phyloP scores from a whole-genome alignment of 2,113 vertebrate genomes.

The Balaeniceps rex region DNA sequence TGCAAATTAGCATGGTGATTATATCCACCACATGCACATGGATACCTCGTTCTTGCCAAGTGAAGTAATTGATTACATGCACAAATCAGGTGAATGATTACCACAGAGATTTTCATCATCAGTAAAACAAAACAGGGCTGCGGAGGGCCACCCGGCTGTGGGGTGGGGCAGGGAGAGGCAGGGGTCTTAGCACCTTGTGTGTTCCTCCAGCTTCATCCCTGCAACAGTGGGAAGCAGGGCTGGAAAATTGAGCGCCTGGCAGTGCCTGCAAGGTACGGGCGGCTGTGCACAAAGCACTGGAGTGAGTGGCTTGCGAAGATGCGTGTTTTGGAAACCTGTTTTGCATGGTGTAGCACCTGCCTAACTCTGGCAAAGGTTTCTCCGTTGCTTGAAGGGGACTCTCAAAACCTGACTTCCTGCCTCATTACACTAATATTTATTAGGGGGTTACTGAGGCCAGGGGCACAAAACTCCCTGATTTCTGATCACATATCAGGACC shows the following conservation, averaged over 20 bases:
- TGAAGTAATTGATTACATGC: background rate
- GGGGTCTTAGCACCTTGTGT: too few species aligned
- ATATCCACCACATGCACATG: background rate
- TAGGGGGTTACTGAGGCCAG: background rate
- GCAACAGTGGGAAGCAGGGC: too few species aligned
- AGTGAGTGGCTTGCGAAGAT: background rate
- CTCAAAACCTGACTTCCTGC: background rate
- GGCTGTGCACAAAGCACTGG: too few species aligned
- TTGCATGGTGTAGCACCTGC: background rate
- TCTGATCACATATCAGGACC: background rate
- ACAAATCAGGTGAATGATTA: background rate
- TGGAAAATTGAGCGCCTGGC: background rate
- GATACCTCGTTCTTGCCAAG: background rate
- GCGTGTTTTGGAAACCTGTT: background rate
- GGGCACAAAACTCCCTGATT: background rate
- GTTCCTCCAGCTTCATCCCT: too few species aligned
- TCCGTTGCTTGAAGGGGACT: background rate
- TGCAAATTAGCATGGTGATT: background rate
- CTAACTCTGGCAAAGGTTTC: background rate
- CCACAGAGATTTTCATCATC: background rate
- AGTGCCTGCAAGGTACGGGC: too few species aligned
- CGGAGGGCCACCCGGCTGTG: background rate
- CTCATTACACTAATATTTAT: constrained; percentile 1
- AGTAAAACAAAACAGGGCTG: background rate
- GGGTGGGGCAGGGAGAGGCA: too few species aligned